Percentiles rank a stretch among this genome's conserved stretches.
phyloP scores from a whole-genome alignment of 35 echinoderm and acorn worm genomes.

The Patiria miniata region DNA sequence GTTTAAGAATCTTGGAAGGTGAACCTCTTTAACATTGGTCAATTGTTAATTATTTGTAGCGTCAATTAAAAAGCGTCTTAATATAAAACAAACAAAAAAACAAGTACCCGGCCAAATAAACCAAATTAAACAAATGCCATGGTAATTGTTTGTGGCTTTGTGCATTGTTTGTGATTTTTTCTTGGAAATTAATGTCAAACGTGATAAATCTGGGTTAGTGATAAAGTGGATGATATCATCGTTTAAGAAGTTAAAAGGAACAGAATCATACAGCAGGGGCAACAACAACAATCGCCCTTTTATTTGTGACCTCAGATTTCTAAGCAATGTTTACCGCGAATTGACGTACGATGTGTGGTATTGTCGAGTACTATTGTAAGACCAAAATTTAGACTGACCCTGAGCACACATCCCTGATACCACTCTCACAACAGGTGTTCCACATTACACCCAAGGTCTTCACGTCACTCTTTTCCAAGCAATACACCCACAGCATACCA shows the following conservation, averaged over 20 bases:
- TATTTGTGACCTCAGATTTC: not conserved
- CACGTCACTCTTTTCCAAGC: too few relatives aligned
- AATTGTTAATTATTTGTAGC: not conserved
- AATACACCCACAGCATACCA: too few relatives aligned
- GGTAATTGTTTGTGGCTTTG: slow-evolving; percentile 4
- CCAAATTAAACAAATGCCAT: not conserved
- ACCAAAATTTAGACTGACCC: too few relatives aligned
- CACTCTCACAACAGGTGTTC: too few relatives aligned
- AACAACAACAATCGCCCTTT: not conserved
- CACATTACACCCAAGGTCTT: too few relatives aligned
- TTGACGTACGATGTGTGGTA: slow-evolving; percentile 3
- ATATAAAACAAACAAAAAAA: not conserved
- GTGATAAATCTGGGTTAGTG: slow-evolving; percentile 4
- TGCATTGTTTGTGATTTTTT: not conserved
- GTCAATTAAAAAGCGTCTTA: not conserved
- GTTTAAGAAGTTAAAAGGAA: slow-evolving; percentile 5
- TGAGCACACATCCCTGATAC: too few relatives aligned
- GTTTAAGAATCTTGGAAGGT: not conserved
- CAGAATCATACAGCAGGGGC: not conserved
- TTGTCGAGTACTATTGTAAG: slow-evolving; percentile 4
- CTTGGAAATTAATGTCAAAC: not conserved
- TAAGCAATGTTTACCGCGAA: slow-evolving; percentile 4
- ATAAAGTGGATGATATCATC: slow-evolving; percentile 1
- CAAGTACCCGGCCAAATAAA: not conserved
- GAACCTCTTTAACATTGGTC: not conserved